A percentile compares a stretch with the other conserved stretches of the same genome.
phyloP scores from a whole-genome alignment of 1,140 invertebrate genomes.

The Propsilocerus akamusi region DNA sequence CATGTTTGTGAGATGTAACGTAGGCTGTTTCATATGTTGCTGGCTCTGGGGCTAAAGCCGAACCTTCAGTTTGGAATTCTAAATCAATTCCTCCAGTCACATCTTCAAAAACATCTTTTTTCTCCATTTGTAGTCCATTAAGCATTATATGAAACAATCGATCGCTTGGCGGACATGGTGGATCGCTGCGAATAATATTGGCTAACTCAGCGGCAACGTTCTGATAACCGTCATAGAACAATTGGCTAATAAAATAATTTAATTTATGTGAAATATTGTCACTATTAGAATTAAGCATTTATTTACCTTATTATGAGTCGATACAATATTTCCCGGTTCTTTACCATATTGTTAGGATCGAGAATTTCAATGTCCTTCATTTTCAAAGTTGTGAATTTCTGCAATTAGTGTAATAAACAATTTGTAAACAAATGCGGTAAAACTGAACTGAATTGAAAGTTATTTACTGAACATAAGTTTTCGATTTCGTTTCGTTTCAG shows the following conservation, averaged over 20 bases:
- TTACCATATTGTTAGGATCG: slow-evolving; percentile 55
- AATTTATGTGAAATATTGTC: slow-evolving; percentile 6
- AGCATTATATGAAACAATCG: slow-evolving; percentile 69
- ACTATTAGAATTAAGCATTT: slow-evolving; percentile 6
- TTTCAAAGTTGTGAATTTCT: slow-evolving; percentile 5
- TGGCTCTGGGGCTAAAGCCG: slow-evolving; percentile 76
- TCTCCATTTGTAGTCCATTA: slow-evolving; percentile 73
- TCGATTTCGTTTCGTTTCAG: too few species aligned
- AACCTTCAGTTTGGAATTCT: slow-evolving; percentile 90
- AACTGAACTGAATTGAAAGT: too few species aligned
- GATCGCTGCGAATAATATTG: slow-evolving; percentile 65
- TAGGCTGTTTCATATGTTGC: slow-evolving; percentile 96
- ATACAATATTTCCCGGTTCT: slow-evolving; percentile 64
- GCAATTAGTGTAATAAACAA: too few species aligned
- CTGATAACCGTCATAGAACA: slow-evolving; percentile 88
- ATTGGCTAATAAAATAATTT: slow-evolving; percentile 38
- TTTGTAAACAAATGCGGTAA: too few species aligned
- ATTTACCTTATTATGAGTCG: slow-evolving; percentile 71
- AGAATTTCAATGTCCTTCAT: slow-evolving; percentile 38
- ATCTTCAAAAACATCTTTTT: slow-evolving; percentile 47
- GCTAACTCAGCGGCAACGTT: slow-evolving; percentile 68
- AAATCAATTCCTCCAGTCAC: slow-evolving; percentile 38
- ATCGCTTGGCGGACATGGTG: slow-evolving; percentile 88
- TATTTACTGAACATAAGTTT: too few species aligned
- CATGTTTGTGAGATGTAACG: slow-evolving; percentile 94